A percentile compares a stretch with the other conserved stretches of the same genome.
Conservation (phyloP, 2,888 invertebrate species). For the Rotaria magnacalcarata region DNA sequence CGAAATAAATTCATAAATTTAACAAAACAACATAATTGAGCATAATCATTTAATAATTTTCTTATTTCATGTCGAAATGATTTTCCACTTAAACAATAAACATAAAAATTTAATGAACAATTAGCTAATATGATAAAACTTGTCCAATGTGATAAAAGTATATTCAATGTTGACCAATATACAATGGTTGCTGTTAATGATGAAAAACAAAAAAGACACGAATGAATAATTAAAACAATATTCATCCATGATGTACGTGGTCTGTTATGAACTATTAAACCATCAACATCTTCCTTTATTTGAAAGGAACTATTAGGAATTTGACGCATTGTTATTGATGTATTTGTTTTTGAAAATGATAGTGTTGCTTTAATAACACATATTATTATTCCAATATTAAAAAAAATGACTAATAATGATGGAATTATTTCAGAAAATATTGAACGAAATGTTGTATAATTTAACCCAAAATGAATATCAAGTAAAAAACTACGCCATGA, state of each 20-base stretch:
- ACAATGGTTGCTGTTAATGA: constrained; percentile 7
- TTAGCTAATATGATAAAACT: constrained; percentile 13
- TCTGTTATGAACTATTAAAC: background rate
- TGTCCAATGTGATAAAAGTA: background rate
- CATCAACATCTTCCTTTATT: background rate
- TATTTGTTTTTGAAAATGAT: background rate
- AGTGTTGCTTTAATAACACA: background rate
- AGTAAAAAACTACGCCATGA: background rate
- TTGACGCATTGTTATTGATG: background rate
- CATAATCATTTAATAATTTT: background rate
- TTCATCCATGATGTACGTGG: constrained; percentile 33
- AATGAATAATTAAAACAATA: constrained; percentile 21
- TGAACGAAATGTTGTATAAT: constrained; percentile 15
- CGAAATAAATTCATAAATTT: constrained; percentile 21
- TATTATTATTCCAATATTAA: background rate
- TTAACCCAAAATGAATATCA: background rate
- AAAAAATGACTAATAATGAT: background rate
- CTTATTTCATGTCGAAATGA: constrained; percentile 6
- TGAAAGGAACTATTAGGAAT: background rate
- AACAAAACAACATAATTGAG: background rate
- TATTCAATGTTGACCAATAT: background rate
- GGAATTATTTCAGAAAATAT: constrained; percentile 35
- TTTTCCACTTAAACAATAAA: constrained; percentile 32
- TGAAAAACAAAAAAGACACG: constrained; percentile 12
- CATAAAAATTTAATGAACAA: constrained; percentile 34